Percentiles rank a stretch among this genome's conserved stretches.
phyloP scores from a whole-genome alignment of 2,113 vertebrate genomes.

The Lepus timidus region DNA sequence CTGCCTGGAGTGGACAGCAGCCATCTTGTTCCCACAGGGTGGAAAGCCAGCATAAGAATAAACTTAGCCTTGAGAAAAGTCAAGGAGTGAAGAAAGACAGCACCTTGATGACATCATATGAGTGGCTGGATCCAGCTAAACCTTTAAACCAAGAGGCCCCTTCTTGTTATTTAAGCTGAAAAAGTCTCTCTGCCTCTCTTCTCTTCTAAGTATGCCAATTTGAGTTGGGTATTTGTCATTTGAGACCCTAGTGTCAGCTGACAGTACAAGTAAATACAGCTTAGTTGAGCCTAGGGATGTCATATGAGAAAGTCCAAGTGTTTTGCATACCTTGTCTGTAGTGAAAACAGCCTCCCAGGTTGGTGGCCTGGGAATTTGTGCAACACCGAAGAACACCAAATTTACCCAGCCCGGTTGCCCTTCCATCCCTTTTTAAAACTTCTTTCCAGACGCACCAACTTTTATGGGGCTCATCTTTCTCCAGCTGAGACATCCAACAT shows the following conservation, averaged over 20 bases:
- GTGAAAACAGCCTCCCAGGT: neutral
- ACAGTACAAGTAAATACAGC: constrained; percentile 20
- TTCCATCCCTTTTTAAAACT: neutral
- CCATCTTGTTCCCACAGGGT: neutral
- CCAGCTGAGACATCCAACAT: constrained; percentile 49
- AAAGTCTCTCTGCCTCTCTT: neutral
- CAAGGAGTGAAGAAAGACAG: neutral
- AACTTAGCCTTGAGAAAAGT: neutral
- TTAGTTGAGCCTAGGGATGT: constrained; percentile 26
- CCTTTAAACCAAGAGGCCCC: neutral
- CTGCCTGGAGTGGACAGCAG: neutral
- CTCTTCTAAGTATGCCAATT: constrained; percentile 55
- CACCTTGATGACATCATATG: neutral
- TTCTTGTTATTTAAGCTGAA: constrained; percentile 11
- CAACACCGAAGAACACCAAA: neutral
- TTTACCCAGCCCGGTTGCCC: neutral
- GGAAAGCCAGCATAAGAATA: constrained; percentile 15
- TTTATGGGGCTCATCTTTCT: constrained; percentile 57
- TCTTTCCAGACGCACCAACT: constrained; percentile 67
- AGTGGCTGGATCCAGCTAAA: neutral
- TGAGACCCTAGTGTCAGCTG: constrained; percentile 18
- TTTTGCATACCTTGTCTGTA: neutral
- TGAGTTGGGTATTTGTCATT: neutral
- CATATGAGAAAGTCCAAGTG: neutral
- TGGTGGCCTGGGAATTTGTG: neutral